Percentiles rank a stretch among this genome's conserved stretches.
Conservation (phyloP, 2,888 invertebrate species). For the Eupsilia transversa region DNA sequence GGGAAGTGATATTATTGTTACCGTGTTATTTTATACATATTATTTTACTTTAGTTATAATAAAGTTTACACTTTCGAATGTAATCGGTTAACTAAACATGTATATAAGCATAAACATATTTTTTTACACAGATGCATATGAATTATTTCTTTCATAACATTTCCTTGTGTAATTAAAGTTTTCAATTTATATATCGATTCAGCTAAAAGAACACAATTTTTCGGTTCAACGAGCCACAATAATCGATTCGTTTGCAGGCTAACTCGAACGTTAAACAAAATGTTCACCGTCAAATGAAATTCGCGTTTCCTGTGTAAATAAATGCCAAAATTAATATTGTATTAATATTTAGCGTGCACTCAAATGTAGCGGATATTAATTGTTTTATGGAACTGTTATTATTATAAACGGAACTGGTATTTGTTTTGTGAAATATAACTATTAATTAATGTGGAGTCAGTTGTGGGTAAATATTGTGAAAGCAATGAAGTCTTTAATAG, state of each 20-base stretch:
- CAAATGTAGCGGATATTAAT: slow-evolving; percentile 21
- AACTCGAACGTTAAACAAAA: slow-evolving; percentile 27
- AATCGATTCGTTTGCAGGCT: slow-evolving; percentile 35
- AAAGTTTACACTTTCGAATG: slow-evolving; percentile 24
- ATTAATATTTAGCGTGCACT: slow-evolving; percentile 47
- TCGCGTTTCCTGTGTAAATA: slow-evolving; percentile 34
- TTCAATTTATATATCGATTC: slow-evolving; percentile 21
- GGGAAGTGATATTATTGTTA: slow-evolving; percentile 44
- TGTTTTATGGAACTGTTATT: slow-evolving; percentile 11
- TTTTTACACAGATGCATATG: neutral
- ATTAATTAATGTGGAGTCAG: neutral
- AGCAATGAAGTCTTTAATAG: neutral
- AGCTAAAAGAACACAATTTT: slow-evolving; percentile 21
- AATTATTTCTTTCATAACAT: neutral
- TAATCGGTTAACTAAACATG: slow-evolving; percentile 14
- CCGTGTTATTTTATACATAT: slow-evolving; percentile 23
- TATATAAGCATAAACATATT: slow-evolving; percentile 1
- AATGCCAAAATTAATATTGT: slow-evolving; percentile 33
- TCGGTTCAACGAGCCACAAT: slow-evolving; percentile 48
- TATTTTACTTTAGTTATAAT: neutral
- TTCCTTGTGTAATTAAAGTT: neutral
- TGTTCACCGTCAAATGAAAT: slow-evolving; percentile 23
- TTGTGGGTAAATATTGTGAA: slow-evolving; percentile 1
- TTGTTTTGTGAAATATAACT: neutral
- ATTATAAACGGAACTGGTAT: slow-evolving; percentile 2